Conservation (phyloP, 2,888 invertebrate genomes). For the Dinocampus coccinellae region DNA sequence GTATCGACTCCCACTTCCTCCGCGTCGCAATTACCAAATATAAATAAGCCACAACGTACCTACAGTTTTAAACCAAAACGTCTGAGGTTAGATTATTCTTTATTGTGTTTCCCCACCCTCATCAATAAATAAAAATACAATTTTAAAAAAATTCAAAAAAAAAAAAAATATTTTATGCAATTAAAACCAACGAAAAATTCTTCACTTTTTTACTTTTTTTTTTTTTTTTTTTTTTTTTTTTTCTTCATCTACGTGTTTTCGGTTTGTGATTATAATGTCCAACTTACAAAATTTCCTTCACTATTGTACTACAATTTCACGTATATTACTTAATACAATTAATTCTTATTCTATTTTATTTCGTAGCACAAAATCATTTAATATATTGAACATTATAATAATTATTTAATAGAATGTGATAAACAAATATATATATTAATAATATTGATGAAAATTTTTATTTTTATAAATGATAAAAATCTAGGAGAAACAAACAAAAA, state of each 20-base stretch:
- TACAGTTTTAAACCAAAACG: slow-evolving; percentile 67
- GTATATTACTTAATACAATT: too few species aligned
- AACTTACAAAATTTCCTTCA: background rate
- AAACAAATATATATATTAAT: too few species aligned
- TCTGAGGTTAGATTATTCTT: slow-evolving; percentile 62
- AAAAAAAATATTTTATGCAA: too few species aligned
- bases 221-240: slow-evolving; percentile 19
- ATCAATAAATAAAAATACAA: slow-evolving; percentile 17
- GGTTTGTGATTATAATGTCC: background rate
- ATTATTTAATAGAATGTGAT: too few species aligned
- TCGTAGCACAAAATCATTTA: background rate
- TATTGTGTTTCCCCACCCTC: slow-evolving; percentile 25
- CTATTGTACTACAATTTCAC: background rate
- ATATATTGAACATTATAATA: too few species aligned
- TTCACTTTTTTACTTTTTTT: slow-evolving; percentile 7
- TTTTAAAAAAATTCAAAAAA: too few species aligned
- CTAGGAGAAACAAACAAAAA: background rate
- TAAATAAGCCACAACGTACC: slow-evolving; percentile 64
- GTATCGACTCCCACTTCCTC: slow-evolving; percentile 52
- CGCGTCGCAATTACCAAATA: slow-evolving; percentile 59
- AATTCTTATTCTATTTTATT: background rate
- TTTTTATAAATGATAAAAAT: too few species aligned
- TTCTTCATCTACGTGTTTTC: background rate
- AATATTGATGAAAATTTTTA: too few species aligned
- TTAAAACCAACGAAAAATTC: background rate